phyloP scores from a whole-genome alignment of 2,888 invertebrate genomes.

The Caenorhabditis sp. region DNA sequence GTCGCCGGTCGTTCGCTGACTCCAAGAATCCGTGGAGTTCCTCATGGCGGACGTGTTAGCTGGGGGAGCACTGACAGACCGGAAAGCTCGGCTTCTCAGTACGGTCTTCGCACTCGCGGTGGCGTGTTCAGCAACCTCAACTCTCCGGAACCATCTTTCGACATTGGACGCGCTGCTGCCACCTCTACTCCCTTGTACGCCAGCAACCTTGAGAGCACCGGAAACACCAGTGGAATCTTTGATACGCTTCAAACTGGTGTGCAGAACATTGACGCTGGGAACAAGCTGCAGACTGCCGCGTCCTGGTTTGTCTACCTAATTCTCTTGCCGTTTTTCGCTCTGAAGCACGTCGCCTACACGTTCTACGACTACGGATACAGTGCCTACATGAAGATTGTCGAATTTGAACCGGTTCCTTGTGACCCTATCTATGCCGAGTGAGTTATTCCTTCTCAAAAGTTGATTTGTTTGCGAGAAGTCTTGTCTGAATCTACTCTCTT shows the following conservation, averaged over 20 bases:
- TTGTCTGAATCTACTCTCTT: no score
- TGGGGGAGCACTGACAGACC: no score
- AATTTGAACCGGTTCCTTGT: conserved; percentile 7
- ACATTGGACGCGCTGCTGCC: conserved; percentile 22
- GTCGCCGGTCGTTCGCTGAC: conserved; percentile 23
- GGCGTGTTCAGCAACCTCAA: conserved; percentile 17
- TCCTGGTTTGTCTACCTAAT: conserved; percentile 13
- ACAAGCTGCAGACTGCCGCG: not conserved
- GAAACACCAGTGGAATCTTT: not conserved
- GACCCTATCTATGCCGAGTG: conserved; percentile 30
- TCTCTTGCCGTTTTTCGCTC: conserved; percentile 13
- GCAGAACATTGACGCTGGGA: not conserved
- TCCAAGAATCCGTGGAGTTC: conserved; percentile 21
- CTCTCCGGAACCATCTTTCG: conserved; percentile 48
- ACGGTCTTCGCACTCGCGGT: conserved; percentile 35
- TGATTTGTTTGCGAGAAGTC: no score
- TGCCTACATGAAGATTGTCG: conserved; percentile 16
- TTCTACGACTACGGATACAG: conserved; percentile 33
- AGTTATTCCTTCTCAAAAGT: no score
- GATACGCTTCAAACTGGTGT: not conserved
- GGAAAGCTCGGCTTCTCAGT: no score
- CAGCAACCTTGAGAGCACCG: not conserved
- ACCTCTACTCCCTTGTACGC: conserved; percentile 22
- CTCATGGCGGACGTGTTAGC: no score
- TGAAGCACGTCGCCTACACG: conserved; percentile 13